Evolutionary conservation across 2,888 invertebrate genomes (phyloP).

Genomic region (Chamaedrilus cognettii): DNA sequence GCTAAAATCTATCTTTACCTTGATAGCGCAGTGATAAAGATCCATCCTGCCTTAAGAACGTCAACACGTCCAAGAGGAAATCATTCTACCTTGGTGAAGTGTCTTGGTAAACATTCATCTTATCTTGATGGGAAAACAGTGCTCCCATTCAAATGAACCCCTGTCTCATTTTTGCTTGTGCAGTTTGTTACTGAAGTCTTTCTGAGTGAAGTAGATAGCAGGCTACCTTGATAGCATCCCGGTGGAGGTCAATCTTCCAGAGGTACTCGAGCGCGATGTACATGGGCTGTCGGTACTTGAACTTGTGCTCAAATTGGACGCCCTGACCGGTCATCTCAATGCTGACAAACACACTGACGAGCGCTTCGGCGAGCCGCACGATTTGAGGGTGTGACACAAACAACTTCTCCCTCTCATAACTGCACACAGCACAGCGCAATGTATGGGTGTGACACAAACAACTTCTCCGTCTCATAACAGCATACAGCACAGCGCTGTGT

Average conservation of each 20-base stretch:
- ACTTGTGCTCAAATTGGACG: slow-evolving; percentile 95
- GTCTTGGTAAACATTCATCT: too few relatives aligned
- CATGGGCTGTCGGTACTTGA: slow-evolving; percentile 95
- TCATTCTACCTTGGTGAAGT: too few relatives aligned
- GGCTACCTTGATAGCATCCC: slow-evolving; percentile 71
- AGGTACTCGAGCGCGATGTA: slow-evolving; percentile 89
- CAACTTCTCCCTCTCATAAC: slow-evolving; percentile 65
- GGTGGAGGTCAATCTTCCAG: slow-evolving; percentile 81
- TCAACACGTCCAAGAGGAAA: too few relatives aligned
- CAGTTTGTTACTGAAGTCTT: too few relatives aligned
- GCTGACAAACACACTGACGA: slow-evolving; percentile 92
- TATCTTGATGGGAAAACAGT: too few relatives aligned
- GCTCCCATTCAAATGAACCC: too few relatives aligned
- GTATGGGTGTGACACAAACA: slow-evolving; percentile 74
- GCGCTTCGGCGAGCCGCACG: slow-evolving; percentile 72
- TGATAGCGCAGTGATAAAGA: too few relatives aligned
- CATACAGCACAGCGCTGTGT: slow-evolving; percentile 61
- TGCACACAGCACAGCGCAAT: slow-evolving; percentile 61
- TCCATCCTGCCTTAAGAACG: too few relatives aligned
- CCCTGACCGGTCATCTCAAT: slow-evolving; percentile 97
- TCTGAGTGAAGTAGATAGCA: too few relatives aligned
- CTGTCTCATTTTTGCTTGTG: too few relatives aligned
- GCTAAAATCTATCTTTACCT: too few relatives aligned
- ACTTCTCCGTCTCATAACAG: slow-evolving; percentile 62
- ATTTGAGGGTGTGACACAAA: slow-evolving; percentile 72